These are phyloP conservation scores for Acrocyrtus sp. DNA, from an alignment of 2,888 invertebrate species.

Conservation along the genomic window DNA sequence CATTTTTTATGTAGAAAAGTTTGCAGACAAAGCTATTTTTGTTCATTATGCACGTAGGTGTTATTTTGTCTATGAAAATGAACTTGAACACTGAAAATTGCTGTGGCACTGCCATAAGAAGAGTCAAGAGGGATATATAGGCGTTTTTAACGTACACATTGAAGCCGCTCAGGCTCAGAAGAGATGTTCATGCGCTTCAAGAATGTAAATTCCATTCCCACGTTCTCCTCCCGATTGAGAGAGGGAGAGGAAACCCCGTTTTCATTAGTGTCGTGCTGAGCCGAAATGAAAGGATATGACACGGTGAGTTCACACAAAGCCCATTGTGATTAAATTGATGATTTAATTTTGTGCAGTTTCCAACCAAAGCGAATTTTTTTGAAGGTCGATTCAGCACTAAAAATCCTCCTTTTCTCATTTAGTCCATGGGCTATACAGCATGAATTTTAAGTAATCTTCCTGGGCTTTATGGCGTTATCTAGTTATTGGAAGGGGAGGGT, in stretches of 20 bases:
- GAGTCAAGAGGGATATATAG: no score
- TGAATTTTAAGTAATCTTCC: no score
- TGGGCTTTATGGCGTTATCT: no score
- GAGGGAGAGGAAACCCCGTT: slow-evolving; percentile 11
- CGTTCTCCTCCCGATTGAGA: slow-evolving; percentile 24
- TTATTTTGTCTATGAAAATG: no score
- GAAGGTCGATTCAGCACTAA: background rate
- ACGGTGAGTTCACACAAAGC: slow-evolving; percentile 32
- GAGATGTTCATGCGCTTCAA: background rate
- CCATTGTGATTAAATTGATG: slow-evolving; percentile 1
- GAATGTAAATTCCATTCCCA: slow-evolving; percentile 37
- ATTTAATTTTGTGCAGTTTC: background rate
- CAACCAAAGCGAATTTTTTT: background rate
- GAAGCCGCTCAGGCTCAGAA: background rate
- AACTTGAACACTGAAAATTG: no score
- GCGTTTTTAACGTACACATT: background rate
- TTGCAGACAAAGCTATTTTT: no score
- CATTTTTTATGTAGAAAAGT: background rate
- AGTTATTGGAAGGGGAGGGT: background rate
- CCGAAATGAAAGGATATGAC: slow-evolving; percentile 17
- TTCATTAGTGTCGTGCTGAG: slow-evolving; percentile 29
- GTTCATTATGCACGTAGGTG: no score
- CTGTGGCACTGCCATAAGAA: no score
- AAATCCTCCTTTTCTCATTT: no score
- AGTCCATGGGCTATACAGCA: no score